Conservation (phyloP, 2,797 vertebrate species). For the Anguilla pacifica region DNA sequence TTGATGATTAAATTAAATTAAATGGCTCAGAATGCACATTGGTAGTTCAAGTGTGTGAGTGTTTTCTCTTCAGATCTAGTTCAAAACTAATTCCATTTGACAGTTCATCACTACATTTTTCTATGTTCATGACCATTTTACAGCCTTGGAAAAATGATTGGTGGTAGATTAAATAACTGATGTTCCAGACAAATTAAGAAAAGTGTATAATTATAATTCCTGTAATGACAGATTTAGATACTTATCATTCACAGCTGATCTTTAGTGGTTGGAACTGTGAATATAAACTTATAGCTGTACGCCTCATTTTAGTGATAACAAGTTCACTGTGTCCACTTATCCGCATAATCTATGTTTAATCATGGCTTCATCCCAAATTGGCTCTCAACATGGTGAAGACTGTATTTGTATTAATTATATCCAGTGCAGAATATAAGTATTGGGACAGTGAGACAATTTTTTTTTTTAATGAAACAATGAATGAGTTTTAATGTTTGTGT, state of each 20-base stretch:
- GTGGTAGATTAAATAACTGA: constrained; percentile 1
- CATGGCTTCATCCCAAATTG: background rate
- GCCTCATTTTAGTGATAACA: background rate
- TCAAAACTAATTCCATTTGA: background rate
- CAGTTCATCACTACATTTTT: background rate
- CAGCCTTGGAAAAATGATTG: constrained; percentile 9
- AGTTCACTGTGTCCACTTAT: background rate
- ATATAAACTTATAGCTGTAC: background rate
- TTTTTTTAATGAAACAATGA: too few species aligned
- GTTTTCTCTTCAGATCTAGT: background rate
- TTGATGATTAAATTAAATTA: background rate
- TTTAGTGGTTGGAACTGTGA: background rate
- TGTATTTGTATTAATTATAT: background rate
- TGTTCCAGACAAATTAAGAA: background rate
- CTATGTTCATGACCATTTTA: background rate
- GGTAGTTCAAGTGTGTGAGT: background rate
- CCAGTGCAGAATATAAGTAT: too few species aligned
- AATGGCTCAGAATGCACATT: background rate
- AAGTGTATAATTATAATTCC: background rate
- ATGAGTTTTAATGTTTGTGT: too few species aligned
- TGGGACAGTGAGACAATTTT: too few species aligned
- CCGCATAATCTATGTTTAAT: background rate
- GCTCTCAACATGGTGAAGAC: background rate
- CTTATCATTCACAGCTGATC: background rate
- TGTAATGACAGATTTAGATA: background rate